Base-by-base conservation (phyloP, 2,888 invertebrate genomes). In the Thymelicus lineola region DNA sequence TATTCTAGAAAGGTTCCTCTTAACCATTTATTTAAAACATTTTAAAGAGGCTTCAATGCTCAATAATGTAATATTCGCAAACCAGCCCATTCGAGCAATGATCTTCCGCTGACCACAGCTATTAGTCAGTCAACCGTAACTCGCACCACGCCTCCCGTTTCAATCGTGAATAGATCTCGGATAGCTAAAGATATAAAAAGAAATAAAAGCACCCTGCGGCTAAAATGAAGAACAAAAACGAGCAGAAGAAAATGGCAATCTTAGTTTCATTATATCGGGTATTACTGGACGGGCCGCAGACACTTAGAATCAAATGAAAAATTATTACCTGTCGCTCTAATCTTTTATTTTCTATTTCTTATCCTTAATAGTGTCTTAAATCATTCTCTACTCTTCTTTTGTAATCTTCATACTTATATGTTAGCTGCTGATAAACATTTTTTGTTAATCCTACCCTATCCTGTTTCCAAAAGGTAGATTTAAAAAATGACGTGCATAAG, bases 131-230 rank as follows among this genome's bases (percentile, higher is more conserved):
- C 45, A 45, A 65, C 45, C 65, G 65, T 65, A 45, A 50, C 57
- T 57, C 2, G 7, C 20, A 55, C 64, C 57, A 65, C 65, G 65
- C 57, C 64, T 53, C 45, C 45, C 28, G 64, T 45, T 64, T 28
- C 20, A 57, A 28, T 20, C 45, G n/a, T 65, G 65, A 65, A 65
- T 65, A 57, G 66, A 58, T 58, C 66, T 46, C 17, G 66, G 58
- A 45, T 42, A 17, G 17, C 36, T 46, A 28, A 28, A 28, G 28
- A 28, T 28, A 28, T 66, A 66, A 66, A 66, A 66, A 66, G 66
- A 58, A 57, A 55, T 55, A 66, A 58, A 58, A 15, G 14, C 7
- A 17, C 6, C 6, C 9, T n/a, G 17, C 7, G 14, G 53, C 55
- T 55, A 20, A 64, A 64, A 42, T 42, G 55, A 46, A 14, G 17